Evolutionary conservation across 2,113 vertebrate species (phyloP).

Genomic region (Lutjanus erythropterus): DNA sequence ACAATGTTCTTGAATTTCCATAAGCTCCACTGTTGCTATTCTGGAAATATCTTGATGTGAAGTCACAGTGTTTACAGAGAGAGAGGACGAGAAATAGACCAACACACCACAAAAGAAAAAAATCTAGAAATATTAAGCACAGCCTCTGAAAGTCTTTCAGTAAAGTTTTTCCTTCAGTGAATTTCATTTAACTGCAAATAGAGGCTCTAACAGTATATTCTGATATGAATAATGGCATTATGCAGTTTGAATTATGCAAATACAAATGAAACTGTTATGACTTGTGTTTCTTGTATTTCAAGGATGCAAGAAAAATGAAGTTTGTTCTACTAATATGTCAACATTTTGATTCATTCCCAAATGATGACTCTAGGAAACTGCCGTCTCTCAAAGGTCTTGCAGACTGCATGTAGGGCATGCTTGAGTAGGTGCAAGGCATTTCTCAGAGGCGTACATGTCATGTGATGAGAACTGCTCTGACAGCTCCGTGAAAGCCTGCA

Average conservation of each 20-base stretch:
- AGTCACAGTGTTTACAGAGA: background rate
- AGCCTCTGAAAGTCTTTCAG: background rate
- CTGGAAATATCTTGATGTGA: background rate
- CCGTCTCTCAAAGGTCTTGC: background rate
- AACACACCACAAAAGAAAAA: background rate
- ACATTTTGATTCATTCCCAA: background rate
- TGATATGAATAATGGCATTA: constrained; percentile 12
- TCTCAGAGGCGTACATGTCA: constrained; percentile 1
- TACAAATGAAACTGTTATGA: constrained; percentile 9
- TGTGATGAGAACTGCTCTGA: constrained; percentile 30
- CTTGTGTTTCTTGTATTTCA: constrained; percentile 12
- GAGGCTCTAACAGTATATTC: background rate
- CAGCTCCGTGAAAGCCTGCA: constrained; percentile 35
- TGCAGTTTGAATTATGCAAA: constrained; percentile 36
- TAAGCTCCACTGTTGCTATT: background rate
- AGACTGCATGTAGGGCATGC: background rate
- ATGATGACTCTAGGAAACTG: constrained; percentile 25
- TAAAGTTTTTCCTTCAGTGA: background rate
- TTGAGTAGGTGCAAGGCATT: background rate
- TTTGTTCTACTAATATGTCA: background rate
- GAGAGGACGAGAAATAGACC: background rate
- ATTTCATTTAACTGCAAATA: constrained; percentile 13
- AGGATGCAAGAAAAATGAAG: background rate
- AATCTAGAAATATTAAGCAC: background rate
- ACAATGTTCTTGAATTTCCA: background rate